Conservation (phyloP, 2,888 invertebrate genomes). For the Rhaphigaster nebulosa region DNA sequence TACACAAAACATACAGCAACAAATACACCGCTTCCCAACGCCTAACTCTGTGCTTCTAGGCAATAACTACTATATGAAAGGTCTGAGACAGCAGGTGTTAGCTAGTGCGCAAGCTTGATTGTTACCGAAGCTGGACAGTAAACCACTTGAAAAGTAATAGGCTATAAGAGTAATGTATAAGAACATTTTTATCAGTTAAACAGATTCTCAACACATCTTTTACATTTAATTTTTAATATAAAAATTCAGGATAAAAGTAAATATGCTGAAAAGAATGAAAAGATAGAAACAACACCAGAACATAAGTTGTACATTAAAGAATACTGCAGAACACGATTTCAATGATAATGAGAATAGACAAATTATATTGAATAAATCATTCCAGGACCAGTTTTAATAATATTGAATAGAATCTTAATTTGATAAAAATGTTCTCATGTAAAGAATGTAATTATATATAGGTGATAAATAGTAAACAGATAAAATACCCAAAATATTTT, state of each 20-base stretch:
- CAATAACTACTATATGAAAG: background rate
- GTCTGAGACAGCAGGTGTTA: background rate
- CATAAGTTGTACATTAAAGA: no score
- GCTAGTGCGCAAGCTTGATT: background rate
- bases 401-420: background rate
- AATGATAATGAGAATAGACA: no score
- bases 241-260: no score
- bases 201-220: background rate
- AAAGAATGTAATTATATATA: background rate
- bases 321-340: no score
- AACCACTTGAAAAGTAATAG: background rate
- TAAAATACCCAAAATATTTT: background rate
- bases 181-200: background rate
- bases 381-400: no score
- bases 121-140: background rate
- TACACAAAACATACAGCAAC: constrained; percentile 7
- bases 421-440: background rate
- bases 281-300: no score
- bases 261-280: no score
- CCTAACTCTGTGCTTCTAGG: background rate
- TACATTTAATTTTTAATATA: no score
- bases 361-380: no score
- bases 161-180: no score
- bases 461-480: background rate
- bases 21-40: background rate